phyloP scores from a whole-genome alignment of 2,888 invertebrate species.

The Harpalus rufipes region DNA sequence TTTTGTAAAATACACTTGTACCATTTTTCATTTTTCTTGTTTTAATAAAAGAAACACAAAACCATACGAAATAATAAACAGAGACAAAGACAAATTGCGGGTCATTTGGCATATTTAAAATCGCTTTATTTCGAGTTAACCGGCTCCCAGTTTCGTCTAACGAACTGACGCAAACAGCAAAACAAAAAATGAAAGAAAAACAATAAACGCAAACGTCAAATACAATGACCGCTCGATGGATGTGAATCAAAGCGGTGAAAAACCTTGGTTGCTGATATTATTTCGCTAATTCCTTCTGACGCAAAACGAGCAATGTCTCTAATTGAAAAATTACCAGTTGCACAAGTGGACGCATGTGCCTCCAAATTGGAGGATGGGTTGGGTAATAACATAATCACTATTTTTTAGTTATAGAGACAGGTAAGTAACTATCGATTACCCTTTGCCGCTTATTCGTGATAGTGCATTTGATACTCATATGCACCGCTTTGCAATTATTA shows the following conservation, averaged over 20 bases:
- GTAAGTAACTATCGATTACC: conserved; percentile 40
- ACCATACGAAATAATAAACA: neutral
- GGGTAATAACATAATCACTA: conserved; percentile 23
- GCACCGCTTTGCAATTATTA: conserved; percentile 46
- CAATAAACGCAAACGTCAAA: conserved; percentile 34
- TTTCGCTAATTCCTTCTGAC: conserved; percentile 58
- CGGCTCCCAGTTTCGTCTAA: neutral
- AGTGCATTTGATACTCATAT: conserved; percentile 29
- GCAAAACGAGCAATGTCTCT: conserved; percentile 52
- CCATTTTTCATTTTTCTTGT: neutral
- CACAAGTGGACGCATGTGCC: conserved; percentile 32
- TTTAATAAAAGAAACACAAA: neutral
- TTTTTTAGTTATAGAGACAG: conserved; percentile 23
- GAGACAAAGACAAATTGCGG: neutral
- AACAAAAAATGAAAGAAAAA: conserved; percentile 23
- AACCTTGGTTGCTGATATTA: conserved; percentile 53
- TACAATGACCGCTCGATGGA: conserved; percentile 21
- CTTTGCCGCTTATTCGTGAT: conserved; percentile 47
- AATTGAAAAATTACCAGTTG: conserved; percentile 57
- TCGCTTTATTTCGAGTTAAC: conserved; percentile 20
- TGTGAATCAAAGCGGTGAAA: conserved; percentile 22
- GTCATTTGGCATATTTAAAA: conserved; percentile 24
- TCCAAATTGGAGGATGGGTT: conserved; percentile 26
- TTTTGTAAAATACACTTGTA: too few species aligned
- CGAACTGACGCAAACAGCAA: conserved; percentile 12